Evolutionary conservation across 1,140 invertebrate species (phyloP).

Genomic region (Eurosta solidaginis): DNA sequence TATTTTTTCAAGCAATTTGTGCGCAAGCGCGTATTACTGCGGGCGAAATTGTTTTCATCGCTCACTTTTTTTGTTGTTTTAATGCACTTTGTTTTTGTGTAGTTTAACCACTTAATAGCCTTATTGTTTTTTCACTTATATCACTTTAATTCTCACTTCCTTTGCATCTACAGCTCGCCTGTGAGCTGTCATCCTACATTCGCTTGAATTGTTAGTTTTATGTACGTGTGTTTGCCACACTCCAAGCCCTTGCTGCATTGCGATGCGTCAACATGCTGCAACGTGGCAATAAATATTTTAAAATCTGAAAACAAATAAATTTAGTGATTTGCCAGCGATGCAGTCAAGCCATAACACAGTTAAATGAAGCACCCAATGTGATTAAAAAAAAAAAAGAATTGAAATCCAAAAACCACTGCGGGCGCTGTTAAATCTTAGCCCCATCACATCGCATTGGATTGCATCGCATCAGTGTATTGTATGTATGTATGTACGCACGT

Average conservation of each 20-base stretch:
- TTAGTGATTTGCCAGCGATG: constrained; percentile 57
- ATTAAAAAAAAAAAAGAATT: constrained; percentile 12
- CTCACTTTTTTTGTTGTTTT: neutral
- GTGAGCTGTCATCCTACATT: neutral
- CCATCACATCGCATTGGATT: constrained; percentile 26
- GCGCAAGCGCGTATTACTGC: neutral
- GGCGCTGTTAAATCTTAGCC: constrained; percentile 23
- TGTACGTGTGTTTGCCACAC: neutral
- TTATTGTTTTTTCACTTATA: constrained; percentile 8
- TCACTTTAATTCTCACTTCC: neutral
- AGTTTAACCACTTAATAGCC: neutral
- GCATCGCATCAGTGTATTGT: constrained; percentile 30
- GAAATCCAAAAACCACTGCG: neutral
- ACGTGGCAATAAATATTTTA: constrained; percentile 57
- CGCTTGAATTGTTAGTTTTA: neutral
- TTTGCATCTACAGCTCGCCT: neutral
- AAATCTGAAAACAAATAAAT: constrained; percentile 60
- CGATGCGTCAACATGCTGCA: constrained; percentile 25
- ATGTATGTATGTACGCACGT: neutral
- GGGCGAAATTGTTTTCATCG: neutral
- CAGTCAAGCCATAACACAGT: constrained; percentile 32
- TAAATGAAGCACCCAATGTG: constrained; percentile 38
- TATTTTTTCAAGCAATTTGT: constrained; percentile 30
- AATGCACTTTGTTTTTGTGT: neutral
- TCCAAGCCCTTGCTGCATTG: neutral